These are phyloP conservation scores for Drosophila albomicans DNA, from an alignment of 1,140 invertebrate species.

Conservation along the genomic window DNA sequence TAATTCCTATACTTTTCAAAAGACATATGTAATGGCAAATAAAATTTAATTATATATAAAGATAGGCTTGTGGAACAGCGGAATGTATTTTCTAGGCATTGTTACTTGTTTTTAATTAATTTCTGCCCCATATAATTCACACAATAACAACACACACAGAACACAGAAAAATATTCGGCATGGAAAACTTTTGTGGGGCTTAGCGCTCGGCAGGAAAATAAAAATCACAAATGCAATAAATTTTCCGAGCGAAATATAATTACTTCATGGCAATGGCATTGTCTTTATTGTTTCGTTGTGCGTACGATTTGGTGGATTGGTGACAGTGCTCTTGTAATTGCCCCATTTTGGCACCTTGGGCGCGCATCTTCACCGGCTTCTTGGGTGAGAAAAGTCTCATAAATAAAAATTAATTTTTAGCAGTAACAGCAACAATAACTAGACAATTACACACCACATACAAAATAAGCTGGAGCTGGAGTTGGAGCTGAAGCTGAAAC, in stretches of 20 bases:
- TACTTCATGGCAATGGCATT: constrained; percentile 69
- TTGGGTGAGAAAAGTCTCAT: constrained; percentile 32
- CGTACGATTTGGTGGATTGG: neutral
- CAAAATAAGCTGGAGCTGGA: constrained; percentile 49
- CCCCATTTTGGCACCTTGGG: constrained; percentile 59
- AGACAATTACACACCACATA: constrained; percentile 77
- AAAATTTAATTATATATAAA: constrained; percentile 1
- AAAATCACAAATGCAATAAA: constrained; percentile 74
- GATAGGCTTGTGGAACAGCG: neutral
- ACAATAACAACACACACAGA: constrained; percentile 5
- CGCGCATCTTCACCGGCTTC: neutral
- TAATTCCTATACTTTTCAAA: neutral
- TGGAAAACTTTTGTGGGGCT: constrained; percentile 8
- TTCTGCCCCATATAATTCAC: constrained; percentile 18
- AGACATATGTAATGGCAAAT: constrained; percentile 5
- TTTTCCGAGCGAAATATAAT: constrained; percentile 73
- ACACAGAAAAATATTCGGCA: constrained; percentile 2
- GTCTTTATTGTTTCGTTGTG: constrained; percentile 25
- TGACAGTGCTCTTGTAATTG: constrained; percentile 54
- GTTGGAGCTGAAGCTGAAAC: neutral
- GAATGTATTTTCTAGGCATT: neutral
- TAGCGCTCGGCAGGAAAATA: constrained; percentile 53
- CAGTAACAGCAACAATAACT: constrained; percentile 65
- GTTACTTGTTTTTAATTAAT: constrained; percentile 45
- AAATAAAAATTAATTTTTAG: constrained; percentile 76